Percentiles rank a stretch among this genome's conserved stretches.
Evolutionary conservation across 2,888 invertebrate species (phyloP).

Genomic region (Patella caerulea): DNA sequence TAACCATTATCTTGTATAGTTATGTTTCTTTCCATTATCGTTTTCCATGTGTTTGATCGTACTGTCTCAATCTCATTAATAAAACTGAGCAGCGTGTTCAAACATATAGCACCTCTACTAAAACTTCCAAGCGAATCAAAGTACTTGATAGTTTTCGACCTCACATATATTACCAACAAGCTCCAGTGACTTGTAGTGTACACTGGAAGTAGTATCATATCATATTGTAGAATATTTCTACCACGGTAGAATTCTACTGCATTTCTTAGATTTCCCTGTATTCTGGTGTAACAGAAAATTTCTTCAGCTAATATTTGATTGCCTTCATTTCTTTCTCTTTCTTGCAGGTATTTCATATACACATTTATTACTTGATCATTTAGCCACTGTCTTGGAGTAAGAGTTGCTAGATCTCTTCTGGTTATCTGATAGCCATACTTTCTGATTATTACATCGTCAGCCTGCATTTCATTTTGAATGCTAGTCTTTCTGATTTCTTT

Average conservation of each 20-base stretch:
- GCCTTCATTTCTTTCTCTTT: no score
- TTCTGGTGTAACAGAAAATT: no score
- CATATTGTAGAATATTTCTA: not conserved
- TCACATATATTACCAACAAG: not conserved
- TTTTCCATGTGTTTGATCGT: not conserved
- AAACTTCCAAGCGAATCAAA: not conserved
- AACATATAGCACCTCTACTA: not conserved
- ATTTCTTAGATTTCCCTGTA: no score
- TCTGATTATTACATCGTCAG: not conserved
- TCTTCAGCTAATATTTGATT: no score
- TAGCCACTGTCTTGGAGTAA: no score
- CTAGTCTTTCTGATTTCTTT: no score
- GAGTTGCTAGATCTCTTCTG: no score
- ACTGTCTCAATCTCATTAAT: not conserved
- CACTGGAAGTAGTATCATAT: not conserved
- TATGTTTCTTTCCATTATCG: not conserved
- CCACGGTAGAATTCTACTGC: not conserved
- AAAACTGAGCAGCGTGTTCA: not conserved
- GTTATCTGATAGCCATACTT: no score
- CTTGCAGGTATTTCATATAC: no score
- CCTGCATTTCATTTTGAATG: no score
- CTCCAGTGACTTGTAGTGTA: not conserved
- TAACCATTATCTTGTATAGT: not conserved
- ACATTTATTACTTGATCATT: no score
- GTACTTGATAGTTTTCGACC: not conserved